These are phyloP conservation scores for Gryon sp. DNA, from an alignment of 1,140 invertebrate genomes.

Conservation along the genomic window DNA sequence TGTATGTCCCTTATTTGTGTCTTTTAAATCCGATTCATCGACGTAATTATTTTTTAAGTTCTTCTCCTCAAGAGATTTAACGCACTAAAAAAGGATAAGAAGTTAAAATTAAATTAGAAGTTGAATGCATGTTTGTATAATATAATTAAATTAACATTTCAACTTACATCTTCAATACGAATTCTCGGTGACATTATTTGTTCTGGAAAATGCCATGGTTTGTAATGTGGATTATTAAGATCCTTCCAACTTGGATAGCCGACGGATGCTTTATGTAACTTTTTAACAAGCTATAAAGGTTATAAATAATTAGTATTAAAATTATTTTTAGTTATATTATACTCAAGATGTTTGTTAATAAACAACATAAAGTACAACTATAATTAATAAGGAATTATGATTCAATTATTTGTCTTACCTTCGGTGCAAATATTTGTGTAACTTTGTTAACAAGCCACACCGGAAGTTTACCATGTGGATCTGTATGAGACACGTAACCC, in stretches of 20 bases:
- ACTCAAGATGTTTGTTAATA: too few species aligned
- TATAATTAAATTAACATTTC: too few species aligned
- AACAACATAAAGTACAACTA: too few species aligned
- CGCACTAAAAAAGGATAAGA: slow-evolving; percentile 71
- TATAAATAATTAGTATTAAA: slow-evolving; percentile 39
- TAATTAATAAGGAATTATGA: background rate
- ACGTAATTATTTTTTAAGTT: slow-evolving; percentile 76
- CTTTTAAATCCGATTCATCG: slow-evolving; percentile 76
- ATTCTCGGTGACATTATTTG: slow-evolving; percentile 87
- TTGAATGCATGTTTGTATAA: background rate
- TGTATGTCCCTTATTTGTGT: slow-evolving; percentile 68
- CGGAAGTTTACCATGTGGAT: slow-evolving; percentile 92
- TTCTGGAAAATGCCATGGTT: slow-evolving; percentile 93
- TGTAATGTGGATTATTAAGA: slow-evolving; percentile 86
- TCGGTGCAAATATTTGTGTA: slow-evolving; percentile 91
- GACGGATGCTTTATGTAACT: slow-evolving; percentile 89
- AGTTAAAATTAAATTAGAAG: background rate
- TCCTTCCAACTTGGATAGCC: slow-evolving; percentile 90
- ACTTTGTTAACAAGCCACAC: slow-evolving; percentile 94
- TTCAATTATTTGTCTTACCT: slow-evolving; percentile 72
- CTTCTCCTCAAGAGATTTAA: slow-evolving; percentile 77
- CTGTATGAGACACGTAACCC: slow-evolving; percentile 92
- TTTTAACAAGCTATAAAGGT: slow-evolving; percentile 83
- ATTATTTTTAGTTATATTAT: slow-evolving; percentile 26
- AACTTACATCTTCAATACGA: slow-evolving; percentile 83